These are phyloP conservation scores for Zosterops japonicus DNA, from an alignment of 2,113 vertebrate species.

Conservation along the genomic window DNA sequence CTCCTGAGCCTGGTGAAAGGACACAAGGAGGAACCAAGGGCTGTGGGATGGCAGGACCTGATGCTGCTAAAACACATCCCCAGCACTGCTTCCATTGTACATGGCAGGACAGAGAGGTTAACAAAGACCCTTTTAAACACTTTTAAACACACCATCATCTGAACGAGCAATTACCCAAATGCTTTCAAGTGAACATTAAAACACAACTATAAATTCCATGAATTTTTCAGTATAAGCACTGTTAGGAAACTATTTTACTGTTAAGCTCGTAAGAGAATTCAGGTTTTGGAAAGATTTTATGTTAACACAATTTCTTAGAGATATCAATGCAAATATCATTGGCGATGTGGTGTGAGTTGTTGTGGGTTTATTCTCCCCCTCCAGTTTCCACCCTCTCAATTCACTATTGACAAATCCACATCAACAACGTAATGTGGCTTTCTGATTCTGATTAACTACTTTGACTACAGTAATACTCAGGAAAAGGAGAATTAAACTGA, in stretches of 20 bases:
- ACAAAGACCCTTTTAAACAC: neutral
- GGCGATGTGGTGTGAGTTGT: neutral
- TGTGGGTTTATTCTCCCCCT: neutral
- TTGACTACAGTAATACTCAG: conserved; percentile 15
- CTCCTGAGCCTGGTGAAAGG: neutral
- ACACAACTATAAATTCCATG: neutral
- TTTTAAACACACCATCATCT: neutral
- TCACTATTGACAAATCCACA: neutral
- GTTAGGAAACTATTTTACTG: neutral
- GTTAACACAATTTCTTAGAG: neutral
- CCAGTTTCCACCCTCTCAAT: neutral
- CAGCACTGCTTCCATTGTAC: rapidly evolving
- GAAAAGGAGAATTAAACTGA: conserved; percentile 24
- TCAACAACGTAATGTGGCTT: neutral
- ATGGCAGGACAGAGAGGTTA: neutral
- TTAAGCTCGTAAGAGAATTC: neutral
- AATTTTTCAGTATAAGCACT: neutral
- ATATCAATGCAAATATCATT: neutral
- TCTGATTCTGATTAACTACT: conserved; percentile 42
- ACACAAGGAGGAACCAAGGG: neutral
- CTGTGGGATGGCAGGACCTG: neutral
- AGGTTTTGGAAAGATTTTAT: neutral
- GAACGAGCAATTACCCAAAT: neutral
- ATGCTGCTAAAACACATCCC: neutral
- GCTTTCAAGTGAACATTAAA: neutral